Base-by-base conservation (phyloP, 92 coral and sea anemone species). In the Siderastrea siderea region DNA sequence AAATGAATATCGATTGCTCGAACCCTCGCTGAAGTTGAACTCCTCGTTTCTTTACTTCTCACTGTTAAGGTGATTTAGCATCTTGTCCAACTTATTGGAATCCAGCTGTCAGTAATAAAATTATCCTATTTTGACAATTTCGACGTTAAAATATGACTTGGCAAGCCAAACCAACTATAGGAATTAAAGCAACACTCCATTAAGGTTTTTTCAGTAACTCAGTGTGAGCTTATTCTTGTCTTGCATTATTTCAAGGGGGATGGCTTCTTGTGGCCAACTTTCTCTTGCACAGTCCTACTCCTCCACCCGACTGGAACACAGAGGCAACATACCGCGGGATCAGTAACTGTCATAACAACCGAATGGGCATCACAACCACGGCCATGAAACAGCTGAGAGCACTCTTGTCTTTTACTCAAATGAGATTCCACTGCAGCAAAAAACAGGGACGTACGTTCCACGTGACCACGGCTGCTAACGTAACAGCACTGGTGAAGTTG, bases 371-470 rank as follows among this genome's bases (percentile, higher is more conserved):
- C 77, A 55, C 82, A 2, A 12, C 65, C 4, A 63, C 85, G 62
- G 79, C 80, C 69, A 68, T 90, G 84, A 77, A 51, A 0, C 53
- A 78, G 47, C 86, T 90, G 14, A 68, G 74, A 14, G 38, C 63
- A 0, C 69, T 69, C 69, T 47, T 79, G 19, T 16, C 47, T 72
- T 90, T 85, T 55, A 71, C 81, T 13, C 93, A 90, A 47, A 63
- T 90, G n/a, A 85, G 93, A 80, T 90, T 90, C 86, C 86, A 90
- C 86, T 90, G 93, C 75, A 61, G 93, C 7, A 90, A 90, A 85
- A 69, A 86, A 53, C 45, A 49, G 19, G 82, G 90, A 38, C 85
- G 81, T 2, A 90, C 82, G 5, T 74, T 77, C 38, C 74, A 79
- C 77, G 84, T 90, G 54, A 79, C 69, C 44, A 90, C 93, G 43